Evolutionary conservation across 1,140 invertebrate genomes (phyloP), one percentile per base, ranked within the genome.

Genomic region (Oscheius sp.): DNA sequence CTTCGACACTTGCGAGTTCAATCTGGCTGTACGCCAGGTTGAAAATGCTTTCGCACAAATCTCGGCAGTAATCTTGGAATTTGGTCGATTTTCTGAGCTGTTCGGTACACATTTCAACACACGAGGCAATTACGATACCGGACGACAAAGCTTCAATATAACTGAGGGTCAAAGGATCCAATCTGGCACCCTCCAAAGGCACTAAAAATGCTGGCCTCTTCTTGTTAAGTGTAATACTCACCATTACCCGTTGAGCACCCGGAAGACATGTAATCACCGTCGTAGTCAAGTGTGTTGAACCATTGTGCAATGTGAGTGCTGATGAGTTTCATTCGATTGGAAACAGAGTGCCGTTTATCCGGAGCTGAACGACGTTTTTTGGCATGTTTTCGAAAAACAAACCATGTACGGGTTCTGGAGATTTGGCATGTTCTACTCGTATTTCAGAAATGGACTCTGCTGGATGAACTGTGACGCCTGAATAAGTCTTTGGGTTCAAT

Each of bases 251-350:
- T 55, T 55, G 15, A 26, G 23, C 15, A 20, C 15, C 49, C 49
- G 23, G 49, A 20, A 55, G 49, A 55, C 4, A 55, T 7, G 49
- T 55, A 55, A 55, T 55, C 49, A 13, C 49, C 49, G 49, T 55
- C 49, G 49, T 55, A 55, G 49, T 55, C 49, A 26, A 55, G 49
- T 4, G 49, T 55, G 23, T 55, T 55, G 49, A 55, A 55, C 49
- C 49, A 55, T 55, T 55, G 49, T 13, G 49, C 49, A 13, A 55
- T 55, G 49, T 55, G 49, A 4, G 49, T 55, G 49, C 49, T 55
- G 49, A 55, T 23, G 15, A 55, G 7, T 55, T 55, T 55, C 49
- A 55, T 55, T 26, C 49, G 7, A 4, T 7, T 55, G 7, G 49
- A 13, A 7, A 55, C 4, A 13, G 49, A 20, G 49, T 23, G 23